These are phyloP conservation scores for Drosophila villosipedis DNA, from an alignment of 2,888 invertebrate species.

Conservation along the genomic window DNA sequence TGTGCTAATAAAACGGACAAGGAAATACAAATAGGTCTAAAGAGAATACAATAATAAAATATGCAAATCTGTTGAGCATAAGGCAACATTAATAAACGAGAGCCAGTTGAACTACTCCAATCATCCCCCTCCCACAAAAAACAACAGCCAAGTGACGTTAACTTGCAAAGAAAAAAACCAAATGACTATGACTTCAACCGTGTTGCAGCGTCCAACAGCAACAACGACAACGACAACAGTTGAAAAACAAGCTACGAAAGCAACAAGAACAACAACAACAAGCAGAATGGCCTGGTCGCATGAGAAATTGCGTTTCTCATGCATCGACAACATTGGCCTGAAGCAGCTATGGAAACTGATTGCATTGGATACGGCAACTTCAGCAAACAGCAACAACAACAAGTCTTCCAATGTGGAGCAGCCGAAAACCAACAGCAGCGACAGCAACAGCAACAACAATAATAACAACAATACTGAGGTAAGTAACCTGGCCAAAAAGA, in stretches of 20 bases:
- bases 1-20: conserved; percentile 40
- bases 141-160: conserved; percentile 18
- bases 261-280: conserved; percentile 39
- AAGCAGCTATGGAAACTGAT: conserved; percentile 85
- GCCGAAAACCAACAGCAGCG: conserved; percentile 49
- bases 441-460: conserved; percentile 44
- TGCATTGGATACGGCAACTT: conserved; percentile 81
- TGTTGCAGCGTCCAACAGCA: conserved; percentile 76
- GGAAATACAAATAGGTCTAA: conserved; percentile 40
- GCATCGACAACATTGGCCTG: conserved; percentile 84
- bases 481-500: conserved; percentile 62
- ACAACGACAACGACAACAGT: conserved; percentile 29
- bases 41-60: conserved; percentile 34
- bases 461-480: conserved; percentile 75
- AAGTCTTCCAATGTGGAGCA: conserved; percentile 55
- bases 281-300: conserved; percentile 84
- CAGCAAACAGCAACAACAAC: conserved; percentile 35
- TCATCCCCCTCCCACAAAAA: conserved; percentile 8
- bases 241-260: conserved; percentile 50
- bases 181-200: conserved; percentile 85
- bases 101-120: conserved; percentile 13
- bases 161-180: conserved; percentile 30
- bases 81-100: conserved; percentile 23
- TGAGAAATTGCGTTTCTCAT: conserved; percentile 84
- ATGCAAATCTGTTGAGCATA: conserved; percentile 72